Conservation (phyloP, 2,797 vertebrate genomes). For the Cyclura pinguis region DNA sequence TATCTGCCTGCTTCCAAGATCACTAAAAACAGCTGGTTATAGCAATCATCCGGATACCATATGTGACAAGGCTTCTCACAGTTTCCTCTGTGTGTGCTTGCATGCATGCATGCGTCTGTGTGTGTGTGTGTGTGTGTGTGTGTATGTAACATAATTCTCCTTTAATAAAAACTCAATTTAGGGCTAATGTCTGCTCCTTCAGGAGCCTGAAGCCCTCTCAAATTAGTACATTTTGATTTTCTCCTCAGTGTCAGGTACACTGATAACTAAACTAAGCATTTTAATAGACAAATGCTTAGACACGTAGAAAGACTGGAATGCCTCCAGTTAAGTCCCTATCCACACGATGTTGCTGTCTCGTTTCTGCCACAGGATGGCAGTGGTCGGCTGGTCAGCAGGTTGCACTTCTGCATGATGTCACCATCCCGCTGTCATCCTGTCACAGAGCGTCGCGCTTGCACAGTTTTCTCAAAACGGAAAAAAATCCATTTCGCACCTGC, state of each 20-base stretch:
- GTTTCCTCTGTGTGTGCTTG: background rate
- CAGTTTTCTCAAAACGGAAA: no score
- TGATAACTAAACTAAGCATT: background rate
- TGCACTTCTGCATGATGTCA: no score
- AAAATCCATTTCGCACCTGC: no score
- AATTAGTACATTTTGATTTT: fast-evolving
- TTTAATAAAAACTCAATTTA: conserved; percentile 18
- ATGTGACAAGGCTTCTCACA: background rate
- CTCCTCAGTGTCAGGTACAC: background rate
- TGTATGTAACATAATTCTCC: background rate
- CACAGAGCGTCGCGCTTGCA: no score
- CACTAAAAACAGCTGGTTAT: conserved; percentile 51
- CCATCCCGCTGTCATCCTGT: no score
- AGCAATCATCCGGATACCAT: conserved; percentile 16
- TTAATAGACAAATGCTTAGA: background rate
- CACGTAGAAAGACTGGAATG: background rate
- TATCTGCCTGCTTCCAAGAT: conserved; percentile 16
- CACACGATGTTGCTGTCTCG: no score
- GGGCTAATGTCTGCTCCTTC: fast-evolving
- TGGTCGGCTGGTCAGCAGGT: no score
- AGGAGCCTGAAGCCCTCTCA: conserved; percentile 1
- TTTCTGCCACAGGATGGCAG: no score
- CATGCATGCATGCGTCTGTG: no score
- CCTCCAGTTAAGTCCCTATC: background rate
- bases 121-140: no score